Evolutionary conservation across 2,888 invertebrate species (phyloP).

Genomic region (Icerya purchasi): DNA sequence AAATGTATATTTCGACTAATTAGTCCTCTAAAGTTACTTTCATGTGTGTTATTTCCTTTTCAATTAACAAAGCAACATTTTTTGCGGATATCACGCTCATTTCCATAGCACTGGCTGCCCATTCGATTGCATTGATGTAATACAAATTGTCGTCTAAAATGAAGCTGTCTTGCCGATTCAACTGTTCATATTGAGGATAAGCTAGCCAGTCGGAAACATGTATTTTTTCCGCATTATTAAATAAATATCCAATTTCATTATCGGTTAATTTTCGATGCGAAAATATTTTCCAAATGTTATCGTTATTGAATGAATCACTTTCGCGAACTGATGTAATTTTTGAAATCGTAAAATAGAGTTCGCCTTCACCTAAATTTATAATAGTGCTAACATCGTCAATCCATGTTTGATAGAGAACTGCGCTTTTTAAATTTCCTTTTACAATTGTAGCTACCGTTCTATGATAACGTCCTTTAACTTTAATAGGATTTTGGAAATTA

Average conservation of each 20-base stretch:
- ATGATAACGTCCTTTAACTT: slow-evolving; percentile 29
- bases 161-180: slow-evolving; percentile 24
- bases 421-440: slow-evolving; percentile 28
- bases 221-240: slow-evolving; percentile 24
- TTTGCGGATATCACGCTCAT: slow-evolving; percentile 37
- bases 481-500: slow-evolving; percentile 24
- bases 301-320: slow-evolving; percentile 3
- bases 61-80: slow-evolving; percentile 36
- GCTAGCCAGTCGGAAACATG: slow-evolving; percentile 31
- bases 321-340: slow-evolving; percentile 24
- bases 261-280: slow-evolving; percentile 28
- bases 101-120: slow-evolving; percentile 44
- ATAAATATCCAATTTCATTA: slow-evolving; percentile 28
- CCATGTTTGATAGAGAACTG: slow-evolving; percentile 19
- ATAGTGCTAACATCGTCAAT: slow-evolving; percentile 25
- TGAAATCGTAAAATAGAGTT: slow-evolving; percentile 30
- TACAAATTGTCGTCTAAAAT: slow-evolving; percentile 31
- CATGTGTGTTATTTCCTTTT: slow-evolving; percentile 23
- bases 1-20: too few relatives aligned
- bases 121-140: slow-evolving; percentile 39
- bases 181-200: slow-evolving; percentile 31
- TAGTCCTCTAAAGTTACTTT: too few relatives aligned
- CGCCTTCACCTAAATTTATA: slow-evolving; percentile 28
- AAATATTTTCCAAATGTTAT: slow-evolving; percentile 35
- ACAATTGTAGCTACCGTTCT: slow-evolving; percentile 34